Conservation (phyloP, 2,888 invertebrate genomes). For the Neoaliturus tenellus region DNA sequence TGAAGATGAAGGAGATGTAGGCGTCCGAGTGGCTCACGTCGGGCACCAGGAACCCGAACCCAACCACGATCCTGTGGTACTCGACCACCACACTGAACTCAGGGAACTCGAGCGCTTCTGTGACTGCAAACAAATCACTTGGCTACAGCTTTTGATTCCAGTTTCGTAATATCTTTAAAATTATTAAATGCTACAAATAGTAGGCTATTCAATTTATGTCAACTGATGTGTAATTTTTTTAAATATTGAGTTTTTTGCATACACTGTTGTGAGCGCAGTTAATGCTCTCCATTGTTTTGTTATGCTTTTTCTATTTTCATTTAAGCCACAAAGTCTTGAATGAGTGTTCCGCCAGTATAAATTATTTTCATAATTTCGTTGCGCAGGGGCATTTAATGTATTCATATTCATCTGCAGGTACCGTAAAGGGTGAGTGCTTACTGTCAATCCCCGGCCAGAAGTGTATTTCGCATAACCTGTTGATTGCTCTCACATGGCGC, state of each 20-base stretch:
- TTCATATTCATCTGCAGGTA: too few species aligned
- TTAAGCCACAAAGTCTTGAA: too few species aligned
- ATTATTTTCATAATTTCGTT: too few species aligned
- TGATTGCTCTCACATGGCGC: conserved; percentile 92
- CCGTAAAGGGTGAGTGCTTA: too few species aligned
- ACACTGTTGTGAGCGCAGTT: too few species aligned
- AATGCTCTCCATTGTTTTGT: too few species aligned
- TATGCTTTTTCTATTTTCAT: too few species aligned
- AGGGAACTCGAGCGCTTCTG: conserved; percentile 92
- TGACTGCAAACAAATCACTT: conserved; percentile 87
- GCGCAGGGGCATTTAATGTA: too few species aligned
- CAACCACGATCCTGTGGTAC: conserved; percentile 88
- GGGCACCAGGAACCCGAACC: conserved; percentile 94
- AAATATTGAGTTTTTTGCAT: too few species aligned
- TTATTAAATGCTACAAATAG: background rate
- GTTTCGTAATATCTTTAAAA: background rate
- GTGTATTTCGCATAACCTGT: conserved; percentile 86
- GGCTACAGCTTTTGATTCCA: background rate
- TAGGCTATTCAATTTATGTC: background rate
- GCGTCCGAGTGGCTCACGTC: conserved; percentile 88
- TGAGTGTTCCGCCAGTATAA: too few species aligned
- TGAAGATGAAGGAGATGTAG: conserved; percentile 93
- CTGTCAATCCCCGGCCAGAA: conserved; percentile 97
- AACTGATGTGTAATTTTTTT: background rate
- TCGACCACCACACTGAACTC: conserved; percentile 94